Evolutionary conservation across 2,888 invertebrate genomes (phyloP), one percentile per base, ranked within the genome.

Genomic region (Julus scanicus): DNA sequence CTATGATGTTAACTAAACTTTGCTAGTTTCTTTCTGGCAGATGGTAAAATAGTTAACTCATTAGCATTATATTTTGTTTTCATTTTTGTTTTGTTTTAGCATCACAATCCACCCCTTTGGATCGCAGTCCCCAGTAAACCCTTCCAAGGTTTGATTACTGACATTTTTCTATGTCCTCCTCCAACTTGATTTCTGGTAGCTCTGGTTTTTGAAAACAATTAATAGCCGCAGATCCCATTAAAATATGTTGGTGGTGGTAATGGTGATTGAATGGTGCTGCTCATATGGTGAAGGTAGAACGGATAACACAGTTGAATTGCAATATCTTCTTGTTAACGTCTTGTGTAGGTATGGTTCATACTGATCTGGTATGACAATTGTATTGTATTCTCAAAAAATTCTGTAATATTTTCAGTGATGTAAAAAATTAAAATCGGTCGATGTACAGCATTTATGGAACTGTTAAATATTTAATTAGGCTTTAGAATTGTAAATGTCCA

Each of bases 11-110:
- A 29, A 29, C 48, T 63, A 37, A 40, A 86, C 80, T 87, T 49
- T 6, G 15, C 71, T 88, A 48, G 87, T 87, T 85, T 94, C 94
- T 63, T 13, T 20, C 20, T 15, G 88, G 80, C 71, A 71, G 20
- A 85, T 49, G 20, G 40, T 86, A 49, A 86, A 86, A n/a, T 44
- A 86, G 15, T 86, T 29, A 86, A 49, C 86, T 53, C 48, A 11
- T 86, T 86, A 86, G 48, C 48, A 86, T 49, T 86, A 40, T 57
- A 40, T 86, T 53, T 53, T 86, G 49, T 88, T 88, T 88, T 88
- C 53, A n/a, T 86, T 86, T 86, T 86, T 53, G 86, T 86, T 86
- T 84, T 88, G 49, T 84, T 88, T 84, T 84, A 87, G 87, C 87
- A 37, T 87, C 87, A 40, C 53, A 84, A 40, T 49, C 88, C 48